These are phyloP conservation scores for Fregata magnificens DNA, from an alignment of 2,113 vertebrate genomes.

Conservation along the genomic window DNA sequence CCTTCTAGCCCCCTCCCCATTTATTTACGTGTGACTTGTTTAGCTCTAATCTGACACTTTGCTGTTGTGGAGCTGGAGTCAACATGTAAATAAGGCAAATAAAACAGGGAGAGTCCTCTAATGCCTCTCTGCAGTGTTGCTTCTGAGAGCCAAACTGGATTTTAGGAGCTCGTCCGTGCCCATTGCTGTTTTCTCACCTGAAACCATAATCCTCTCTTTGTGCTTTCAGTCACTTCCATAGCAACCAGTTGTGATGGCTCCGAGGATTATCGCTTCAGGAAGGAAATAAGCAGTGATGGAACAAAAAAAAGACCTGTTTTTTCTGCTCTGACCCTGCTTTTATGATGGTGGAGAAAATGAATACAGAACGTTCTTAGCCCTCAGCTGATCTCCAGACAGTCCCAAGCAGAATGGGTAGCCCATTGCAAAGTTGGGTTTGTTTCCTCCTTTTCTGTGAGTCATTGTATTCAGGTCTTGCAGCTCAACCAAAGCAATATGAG, in stretches of 20 bases:
- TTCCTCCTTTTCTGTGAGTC: conserved; percentile 5
- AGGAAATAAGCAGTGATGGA: conserved; percentile 10
- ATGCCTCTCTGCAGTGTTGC: background rate
- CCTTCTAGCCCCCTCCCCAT: background rate
- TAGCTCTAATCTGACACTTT: background rate
- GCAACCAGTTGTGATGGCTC: conserved; percentile 57
- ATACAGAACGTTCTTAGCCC: background rate
- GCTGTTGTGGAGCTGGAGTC: background rate
- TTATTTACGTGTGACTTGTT: background rate
- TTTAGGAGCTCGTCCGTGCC: background rate
- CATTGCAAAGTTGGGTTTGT: background rate
- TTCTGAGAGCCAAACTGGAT: background rate
- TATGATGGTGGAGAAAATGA: background rate
- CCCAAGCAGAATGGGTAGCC: background rate
- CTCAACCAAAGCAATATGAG: background rate
- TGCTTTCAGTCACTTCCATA: conserved; percentile 45
- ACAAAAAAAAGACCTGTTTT: background rate
- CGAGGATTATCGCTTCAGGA: background rate
- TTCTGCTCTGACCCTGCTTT: background rate
- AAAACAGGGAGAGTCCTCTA: background rate
- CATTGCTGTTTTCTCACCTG: conserved; percentile 44
- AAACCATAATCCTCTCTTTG: conserved; percentile 51
- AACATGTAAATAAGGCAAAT: background rate
- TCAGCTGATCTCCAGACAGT: background rate
- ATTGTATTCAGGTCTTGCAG: background rate